Conservation (phyloP, 2,113 vertebrate genomes). For the Prietella phreatophila region DNA sequence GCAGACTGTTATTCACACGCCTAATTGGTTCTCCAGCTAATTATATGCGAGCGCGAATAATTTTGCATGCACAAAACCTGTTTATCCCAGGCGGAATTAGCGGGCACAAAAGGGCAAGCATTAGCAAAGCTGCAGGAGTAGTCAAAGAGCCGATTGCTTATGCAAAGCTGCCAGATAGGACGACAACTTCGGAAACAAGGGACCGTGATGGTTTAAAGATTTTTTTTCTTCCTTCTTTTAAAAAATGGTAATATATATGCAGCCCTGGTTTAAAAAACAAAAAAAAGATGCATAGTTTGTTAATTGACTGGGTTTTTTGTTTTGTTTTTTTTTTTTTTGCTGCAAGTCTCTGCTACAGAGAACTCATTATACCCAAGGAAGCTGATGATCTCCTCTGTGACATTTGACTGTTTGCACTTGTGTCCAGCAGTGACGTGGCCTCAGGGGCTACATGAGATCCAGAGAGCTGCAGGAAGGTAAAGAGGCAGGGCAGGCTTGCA, state of each 20-base stretch:
- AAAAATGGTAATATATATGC: constrained; percentile 42
- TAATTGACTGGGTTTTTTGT: constrained; percentile 39
- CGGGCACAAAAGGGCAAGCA: constrained; percentile 67
- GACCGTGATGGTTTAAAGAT: not conserved
- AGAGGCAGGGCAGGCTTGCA: constrained; percentile 25
- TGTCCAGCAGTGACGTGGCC: constrained; percentile 35
- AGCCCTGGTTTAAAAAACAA: not conserved
- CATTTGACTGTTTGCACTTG: constrained; percentile 37
- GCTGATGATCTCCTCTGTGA: not conserved
- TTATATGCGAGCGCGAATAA: constrained; percentile 67
- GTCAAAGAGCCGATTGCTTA: constrained; percentile 68
- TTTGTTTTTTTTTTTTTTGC: not conserved
- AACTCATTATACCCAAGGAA: constrained; percentile 44
- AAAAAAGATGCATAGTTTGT: constrained; percentile 14
- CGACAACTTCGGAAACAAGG: constrained; percentile 61
- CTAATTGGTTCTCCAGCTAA: constrained; percentile 71
- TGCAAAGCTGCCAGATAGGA: constrained; percentile 68
- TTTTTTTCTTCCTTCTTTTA: not conserved
- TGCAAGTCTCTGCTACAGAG: constrained; percentile 13
- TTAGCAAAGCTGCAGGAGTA: constrained; percentile 69
- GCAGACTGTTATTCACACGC: constrained; percentile 70
- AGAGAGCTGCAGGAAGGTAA: constrained; percentile 1
- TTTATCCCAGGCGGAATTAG: constrained; percentile 69
- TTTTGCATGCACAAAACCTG: constrained; percentile 67
- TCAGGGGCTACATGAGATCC: not conserved